Conservation (phyloP, 2,113 vertebrate genomes). For the Thryonomys swinderianus region DNA sequence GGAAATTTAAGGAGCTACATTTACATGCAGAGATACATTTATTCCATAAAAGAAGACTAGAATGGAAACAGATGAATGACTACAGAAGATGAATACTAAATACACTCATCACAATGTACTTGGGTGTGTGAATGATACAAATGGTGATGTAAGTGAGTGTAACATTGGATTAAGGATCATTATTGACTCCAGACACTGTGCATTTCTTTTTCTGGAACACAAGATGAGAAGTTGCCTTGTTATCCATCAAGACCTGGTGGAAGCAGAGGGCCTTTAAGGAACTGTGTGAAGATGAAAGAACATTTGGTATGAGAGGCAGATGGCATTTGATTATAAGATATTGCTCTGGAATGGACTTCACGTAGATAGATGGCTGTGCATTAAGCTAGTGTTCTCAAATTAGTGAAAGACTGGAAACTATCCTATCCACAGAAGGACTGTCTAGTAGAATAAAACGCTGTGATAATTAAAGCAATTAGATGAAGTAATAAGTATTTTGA, state of each 20-base stretch:
- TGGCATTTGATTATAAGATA: conserved; percentile 57
- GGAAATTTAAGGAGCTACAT: conserved; percentile 32
- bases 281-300: conserved; percentile 32
- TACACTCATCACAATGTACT: not conserved
- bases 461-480: conserved; percentile 56
- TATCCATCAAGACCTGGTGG: not conserved
- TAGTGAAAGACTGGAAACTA: conserved; percentile 23
- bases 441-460: conserved; percentile 3
- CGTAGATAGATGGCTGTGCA: not conserved
- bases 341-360: conserved; percentile 44
- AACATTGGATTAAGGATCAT: not conserved
- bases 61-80: not conserved
- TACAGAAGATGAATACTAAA: not conserved
- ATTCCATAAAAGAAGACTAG: not conserved
- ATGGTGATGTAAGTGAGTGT: not conserved
- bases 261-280: conserved; percentile 12
- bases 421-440: conserved; percentile 17
- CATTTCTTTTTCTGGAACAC: not conserved
- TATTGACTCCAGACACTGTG: not conserved
- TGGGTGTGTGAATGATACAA: not conserved
- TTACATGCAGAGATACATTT: not conserved
- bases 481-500: conserved; percentile 37
- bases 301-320: conserved; percentile 51
- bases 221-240: conserved; percentile 3
- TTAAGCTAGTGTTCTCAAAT: conserved; percentile 47